Conservation (phyloP, 2,113 vertebrate genomes). For the Pitta sordida region DNA sequence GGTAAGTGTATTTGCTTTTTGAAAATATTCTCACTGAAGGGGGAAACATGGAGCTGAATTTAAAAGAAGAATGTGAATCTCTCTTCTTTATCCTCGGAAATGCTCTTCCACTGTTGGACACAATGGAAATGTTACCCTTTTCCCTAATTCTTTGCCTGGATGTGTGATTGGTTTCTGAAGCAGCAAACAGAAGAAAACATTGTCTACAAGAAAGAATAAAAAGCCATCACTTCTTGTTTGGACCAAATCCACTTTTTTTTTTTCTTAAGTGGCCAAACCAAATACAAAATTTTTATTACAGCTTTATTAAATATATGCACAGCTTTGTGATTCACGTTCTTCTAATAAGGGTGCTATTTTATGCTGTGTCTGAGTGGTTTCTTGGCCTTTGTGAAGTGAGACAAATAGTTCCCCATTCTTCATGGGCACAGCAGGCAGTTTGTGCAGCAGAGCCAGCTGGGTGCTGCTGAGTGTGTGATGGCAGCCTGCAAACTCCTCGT, state of each 20-base stretch:
- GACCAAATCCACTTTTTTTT: constrained; percentile 20
- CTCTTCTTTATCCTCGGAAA: background rate
- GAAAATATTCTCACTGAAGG: background rate
- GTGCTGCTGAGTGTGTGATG: background rate
- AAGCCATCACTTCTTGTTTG: background rate
- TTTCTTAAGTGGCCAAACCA: constrained; percentile 9
- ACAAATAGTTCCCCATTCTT: background rate
- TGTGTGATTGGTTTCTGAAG: background rate
- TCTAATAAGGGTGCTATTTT: constrained; percentile 4
- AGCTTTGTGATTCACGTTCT: constrained; percentile 13
- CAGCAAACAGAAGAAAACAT: constrained; percentile 2
- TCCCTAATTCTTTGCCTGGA: background rate
- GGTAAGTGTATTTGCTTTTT: background rate
- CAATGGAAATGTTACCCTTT: background rate
- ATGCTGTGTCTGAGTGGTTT: background rate
- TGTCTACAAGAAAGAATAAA: constrained; percentile 15
- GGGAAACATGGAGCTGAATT: background rate
- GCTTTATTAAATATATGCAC: background rate
- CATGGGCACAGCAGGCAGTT: background rate
- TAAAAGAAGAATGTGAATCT: background rate
- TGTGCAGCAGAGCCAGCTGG: background rate
- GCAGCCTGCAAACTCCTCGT: background rate
- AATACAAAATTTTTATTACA: background rate
- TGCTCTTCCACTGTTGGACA: background rate
- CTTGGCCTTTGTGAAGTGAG: constrained; percentile 12